A percentile compares a stretch with the other conserved stretches of the same genome.
Evolutionary conservation across 2,113 vertebrate species (phyloP).

Genomic region (Pseudorectes ferrugineus): DNA sequence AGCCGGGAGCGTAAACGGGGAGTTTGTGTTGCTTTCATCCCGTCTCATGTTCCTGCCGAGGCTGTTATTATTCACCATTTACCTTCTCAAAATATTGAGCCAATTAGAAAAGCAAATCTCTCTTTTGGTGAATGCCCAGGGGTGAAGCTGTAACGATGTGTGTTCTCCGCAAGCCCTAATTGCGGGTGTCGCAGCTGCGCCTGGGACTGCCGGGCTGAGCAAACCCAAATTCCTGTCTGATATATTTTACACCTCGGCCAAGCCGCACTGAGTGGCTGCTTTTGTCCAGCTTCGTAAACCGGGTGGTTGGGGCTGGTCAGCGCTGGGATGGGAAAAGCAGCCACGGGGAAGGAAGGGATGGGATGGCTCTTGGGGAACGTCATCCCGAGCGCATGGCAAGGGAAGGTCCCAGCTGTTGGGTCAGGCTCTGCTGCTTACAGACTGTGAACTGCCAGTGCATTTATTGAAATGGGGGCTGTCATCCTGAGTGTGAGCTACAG

Average conservation of each 20-base stretch:
- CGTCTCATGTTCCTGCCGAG: constrained; percentile 7
- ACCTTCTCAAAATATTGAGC: constrained; percentile 54
- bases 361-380: not conserved
- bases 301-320: not conserved
- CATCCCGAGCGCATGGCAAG: fast-evolving
- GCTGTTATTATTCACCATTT: constrained; percentile 48
- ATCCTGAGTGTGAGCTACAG: not conserved
- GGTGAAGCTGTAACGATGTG: constrained; percentile 2
- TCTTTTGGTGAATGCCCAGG: constrained; percentile 7
- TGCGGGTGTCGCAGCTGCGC: not conserved
- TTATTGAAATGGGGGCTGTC: not conserved
- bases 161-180: constrained; percentile 1
- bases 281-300: not conserved
- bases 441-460: not conserved
- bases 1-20: not conserved
- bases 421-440: not conserved
- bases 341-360: not conserved
- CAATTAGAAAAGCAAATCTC: constrained; percentile 51
- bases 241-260: not conserved
- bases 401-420: not conserved
- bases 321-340: not conserved
- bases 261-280: not conserved
- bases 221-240: constrained; percentile 18
- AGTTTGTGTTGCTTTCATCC: constrained; percentile 21
- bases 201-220: not conserved